Evolutionary conservation across 2,113 vertebrate species (phyloP).

Genomic region (Malurus cyaneus): DNA sequence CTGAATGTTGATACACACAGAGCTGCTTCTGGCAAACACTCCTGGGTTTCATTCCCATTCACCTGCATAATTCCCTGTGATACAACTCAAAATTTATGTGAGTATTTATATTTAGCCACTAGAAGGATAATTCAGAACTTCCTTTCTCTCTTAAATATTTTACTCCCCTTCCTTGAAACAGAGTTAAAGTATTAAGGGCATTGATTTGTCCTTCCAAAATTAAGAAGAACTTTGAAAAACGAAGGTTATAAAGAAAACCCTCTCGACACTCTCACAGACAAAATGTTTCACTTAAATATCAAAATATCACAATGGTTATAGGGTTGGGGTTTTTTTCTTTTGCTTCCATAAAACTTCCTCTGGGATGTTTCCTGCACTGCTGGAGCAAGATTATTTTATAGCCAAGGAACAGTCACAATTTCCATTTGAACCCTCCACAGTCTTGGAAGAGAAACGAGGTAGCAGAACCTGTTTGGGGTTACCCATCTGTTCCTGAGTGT

Average conservation of each 20-base stretch:
- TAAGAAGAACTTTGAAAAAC: neutral
- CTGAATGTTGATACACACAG: neutral
- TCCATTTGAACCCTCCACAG: neutral
- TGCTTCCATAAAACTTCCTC: neutral
- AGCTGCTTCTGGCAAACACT: neutral
- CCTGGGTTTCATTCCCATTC: neutral
- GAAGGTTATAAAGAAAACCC: neutral
- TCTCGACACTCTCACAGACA: neutral
- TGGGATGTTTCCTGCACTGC: accelerated
- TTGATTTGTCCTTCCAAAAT: neutral
- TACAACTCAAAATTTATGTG: neutral
- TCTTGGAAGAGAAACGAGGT: neutral
- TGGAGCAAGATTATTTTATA: neutral
- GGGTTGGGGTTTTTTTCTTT: neutral
- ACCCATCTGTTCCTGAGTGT: neutral
- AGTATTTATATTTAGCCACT: neutral
- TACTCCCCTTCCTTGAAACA: neutral
- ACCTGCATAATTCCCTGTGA: neutral
- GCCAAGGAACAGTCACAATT: neutral
- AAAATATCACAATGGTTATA: neutral
- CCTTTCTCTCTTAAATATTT: neutral
- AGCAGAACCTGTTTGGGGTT: neutral
- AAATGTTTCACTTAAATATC: neutral
- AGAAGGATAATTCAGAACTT: neutral
- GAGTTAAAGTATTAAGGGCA: neutral